phyloP scores from a whole-genome alignment of 2,113 vertebrate species.

The Sander lucioperca region DNA sequence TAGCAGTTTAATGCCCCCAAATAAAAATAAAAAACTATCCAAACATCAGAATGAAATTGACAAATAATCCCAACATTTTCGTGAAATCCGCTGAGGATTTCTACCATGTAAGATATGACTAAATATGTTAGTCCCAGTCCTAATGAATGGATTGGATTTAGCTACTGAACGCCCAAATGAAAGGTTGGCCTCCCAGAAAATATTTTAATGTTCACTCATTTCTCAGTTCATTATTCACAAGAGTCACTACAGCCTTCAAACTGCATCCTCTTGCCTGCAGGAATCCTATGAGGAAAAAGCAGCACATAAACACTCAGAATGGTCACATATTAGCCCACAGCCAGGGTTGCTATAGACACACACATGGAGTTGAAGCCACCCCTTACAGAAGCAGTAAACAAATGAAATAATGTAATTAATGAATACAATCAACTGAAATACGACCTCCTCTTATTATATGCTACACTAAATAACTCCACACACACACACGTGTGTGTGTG shows the following conservation, averaged over 20 bases:
- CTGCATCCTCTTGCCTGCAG: slow-evolving; percentile 65
- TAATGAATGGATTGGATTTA: background rate
- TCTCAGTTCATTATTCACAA: slow-evolving; percentile 31
- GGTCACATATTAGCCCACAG: slow-evolving; percentile 37
- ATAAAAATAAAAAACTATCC: slow-evolving; percentile 1
- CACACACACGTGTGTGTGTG: background rate
- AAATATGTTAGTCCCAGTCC: background rate
- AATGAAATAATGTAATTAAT: slow-evolving; percentile 48
- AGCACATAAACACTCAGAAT: slow-evolving; percentile 33
- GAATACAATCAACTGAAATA: slow-evolving; percentile 39
- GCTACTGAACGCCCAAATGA: background rate
- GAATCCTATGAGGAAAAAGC: slow-evolving; percentile 65
- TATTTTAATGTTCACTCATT: slow-evolving; percentile 86
- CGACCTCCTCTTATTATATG: slow-evolving; percentile 38
- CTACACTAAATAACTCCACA: too few species aligned
- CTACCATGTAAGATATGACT: background rate
- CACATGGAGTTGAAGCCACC: slow-evolving; percentile 32
- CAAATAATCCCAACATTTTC: background rate
- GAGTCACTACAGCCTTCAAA: slow-evolving; percentile 41
- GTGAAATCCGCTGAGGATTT: background rate
- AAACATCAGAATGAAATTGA: slow-evolving; percentile 11
- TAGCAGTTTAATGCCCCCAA: background rate
- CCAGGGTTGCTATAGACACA: slow-evolving; percentile 38
- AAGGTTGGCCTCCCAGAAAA: slow-evolving; percentile 24
- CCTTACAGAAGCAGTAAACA: slow-evolving; percentile 51